Base-by-base conservation (phyloP, 2,888 invertebrate species). In the Brassicogethes aeneus region DNA sequence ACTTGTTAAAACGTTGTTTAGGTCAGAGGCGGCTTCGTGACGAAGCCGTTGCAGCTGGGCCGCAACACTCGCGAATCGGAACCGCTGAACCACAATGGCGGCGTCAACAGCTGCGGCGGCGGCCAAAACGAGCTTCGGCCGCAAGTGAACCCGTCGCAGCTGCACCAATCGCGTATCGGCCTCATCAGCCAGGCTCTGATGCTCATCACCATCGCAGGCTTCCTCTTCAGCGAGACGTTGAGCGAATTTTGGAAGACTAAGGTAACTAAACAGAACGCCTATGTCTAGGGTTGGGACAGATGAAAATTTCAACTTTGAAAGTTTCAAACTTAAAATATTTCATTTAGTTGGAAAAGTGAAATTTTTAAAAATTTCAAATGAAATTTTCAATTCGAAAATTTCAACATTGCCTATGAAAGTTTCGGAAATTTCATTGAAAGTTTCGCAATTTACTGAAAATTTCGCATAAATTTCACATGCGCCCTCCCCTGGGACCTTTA, bases 201-300 rank as follows among this genome's bases (percentile, higher is more conserved):
- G 85, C 77, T 93, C 43, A 85, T 92, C 54, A 82, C 88, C 52
- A 85, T 92, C 52, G 86, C 89, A 3, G 83, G 87, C 34, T 93
- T 93, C 69, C 77, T 94, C 16, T 85, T 89, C 54, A 90, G 90
- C 3, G 93, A 94, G 69, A 91, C 91, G 1, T 74, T 91, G 46
- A 87, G 90, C 52, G 89, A 89, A 70, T 85, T 91, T 68, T 93
- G 93, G 92, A 93, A 92, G 70, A 80, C 85, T 50, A 92, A 91
- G 87, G 64, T 62, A 23, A 7, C 5, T 23, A 23, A 23, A 23
- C n/a, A n/a, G n/a, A n/a, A n/a, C n/a, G n/a, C n/a, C n/a, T n/a
- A n/a, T n/a, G n/a, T n/a, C n/a, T n/a, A n/a, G n/a, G n/a, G n/a
- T n/a, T n/a, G n/a, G n/a, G n/a, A n/a, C n/a, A n/a, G n/a, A n/a